phyloP scores from a whole-genome alignment of 2,797 vertebrate genomes.

The Phrynocephalus forsythii region DNA sequence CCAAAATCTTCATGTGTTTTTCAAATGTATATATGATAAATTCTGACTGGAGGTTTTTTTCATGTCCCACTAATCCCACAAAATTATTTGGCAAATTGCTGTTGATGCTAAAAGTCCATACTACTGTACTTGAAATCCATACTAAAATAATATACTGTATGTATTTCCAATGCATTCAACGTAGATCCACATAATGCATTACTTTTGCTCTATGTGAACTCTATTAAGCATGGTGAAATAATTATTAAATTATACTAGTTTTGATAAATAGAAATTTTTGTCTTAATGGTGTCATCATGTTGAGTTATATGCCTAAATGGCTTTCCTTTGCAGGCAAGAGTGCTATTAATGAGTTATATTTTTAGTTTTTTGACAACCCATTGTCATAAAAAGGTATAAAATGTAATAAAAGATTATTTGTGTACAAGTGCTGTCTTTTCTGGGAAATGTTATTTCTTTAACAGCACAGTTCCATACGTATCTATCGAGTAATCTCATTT shows the following conservation, averaged over 20 bases:
- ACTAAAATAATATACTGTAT: neutral
- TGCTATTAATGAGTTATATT: conserved; percentile 27
- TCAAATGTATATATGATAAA: neutral
- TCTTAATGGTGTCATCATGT: conserved; percentile 5
- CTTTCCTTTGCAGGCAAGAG: neutral
- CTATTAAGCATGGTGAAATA: conserved; percentile 25
- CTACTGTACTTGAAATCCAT: neutral
- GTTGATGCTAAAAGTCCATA: neutral
- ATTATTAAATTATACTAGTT: neutral
- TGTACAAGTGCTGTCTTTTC: conserved; percentile 28
- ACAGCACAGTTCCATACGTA: neutral
- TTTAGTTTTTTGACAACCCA: conserved; percentile 12
- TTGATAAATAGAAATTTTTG: conserved; percentile 28
- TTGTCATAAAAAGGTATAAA: neutral
- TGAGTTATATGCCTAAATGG: conserved; percentile 18
- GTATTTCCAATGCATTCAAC: conserved; percentile 14
- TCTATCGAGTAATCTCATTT: neutral
- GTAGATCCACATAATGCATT: conserved; percentile 33
- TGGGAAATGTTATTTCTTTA: conserved; percentile 14
- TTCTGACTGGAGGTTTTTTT: neutral
- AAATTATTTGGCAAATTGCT: neutral
- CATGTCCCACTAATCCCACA: neutral
- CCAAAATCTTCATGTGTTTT: neutral
- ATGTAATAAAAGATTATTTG: neutral
- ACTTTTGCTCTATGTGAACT: conserved; percentile 16